Evolutionary conservation across 35 echinoderm and acorn worm genomes (phyloP), one percentile per base, ranked within the genome.

Genomic region (Stichopus chloronotus): DNA sequence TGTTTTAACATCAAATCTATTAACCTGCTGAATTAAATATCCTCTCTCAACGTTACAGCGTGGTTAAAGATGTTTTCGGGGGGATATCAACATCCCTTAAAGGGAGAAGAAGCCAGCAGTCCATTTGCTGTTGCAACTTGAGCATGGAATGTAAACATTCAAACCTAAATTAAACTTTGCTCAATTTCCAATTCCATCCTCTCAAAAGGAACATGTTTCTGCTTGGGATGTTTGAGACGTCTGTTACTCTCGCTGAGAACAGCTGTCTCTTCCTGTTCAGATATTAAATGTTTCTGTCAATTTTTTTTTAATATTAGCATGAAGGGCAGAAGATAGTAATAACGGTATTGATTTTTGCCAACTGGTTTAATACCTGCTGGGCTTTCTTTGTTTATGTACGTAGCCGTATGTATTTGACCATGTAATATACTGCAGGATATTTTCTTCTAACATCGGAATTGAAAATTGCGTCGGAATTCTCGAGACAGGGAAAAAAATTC

Each of bases 231-330:
- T 43, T 43, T 43, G 30, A 43, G 30, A 43, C 30, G 30, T 43
- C 30, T 43, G 30, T 74, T n/a, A 74, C 69, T 74, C 69, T 74
- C 19, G 20, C 55, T 11, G 8, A 85, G 55, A 85, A 85, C 82
- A 85, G 82, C 82, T 85, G 82, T 56, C 55, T 85, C 55, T 85
- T 58, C 82, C 57, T 85, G 82, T 85, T 58, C 57, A 58, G 54
- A 85, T 85, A 85, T 85, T 85, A 85, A 85, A 85, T 85, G 82
- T 85, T 85, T 85, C 82, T 85, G 55, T 85, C 82, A 85, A 85
- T 85, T 85, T 43, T 43, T 43, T 43, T 85, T 85, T 85, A 85
- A 85, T 85, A 85, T 58, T 56, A 85, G 82, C 55, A 85, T 58
- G 82, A 85, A 85, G 82, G 82, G 82, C 82, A 85, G 82, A 85